These are phyloP conservation scores for Onychomys arenicola DNA, from an alignment of 2,797 vertebrate genomes.

Conservation along the genomic window DNA sequence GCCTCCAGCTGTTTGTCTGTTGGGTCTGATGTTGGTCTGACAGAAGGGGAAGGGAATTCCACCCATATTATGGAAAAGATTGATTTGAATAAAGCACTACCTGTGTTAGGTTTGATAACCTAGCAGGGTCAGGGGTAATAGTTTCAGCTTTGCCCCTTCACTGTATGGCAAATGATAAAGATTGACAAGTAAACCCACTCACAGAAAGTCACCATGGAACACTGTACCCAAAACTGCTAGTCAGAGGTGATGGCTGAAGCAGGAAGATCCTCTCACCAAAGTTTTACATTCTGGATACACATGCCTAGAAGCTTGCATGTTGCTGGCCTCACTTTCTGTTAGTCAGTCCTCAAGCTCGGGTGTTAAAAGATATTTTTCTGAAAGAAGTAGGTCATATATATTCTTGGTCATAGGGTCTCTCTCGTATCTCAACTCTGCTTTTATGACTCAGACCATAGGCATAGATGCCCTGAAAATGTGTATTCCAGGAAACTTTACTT, in stretches of 20 bases:
- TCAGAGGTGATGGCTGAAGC: not conserved
- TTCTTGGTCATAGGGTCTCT: not conserved
- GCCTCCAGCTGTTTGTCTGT: constrained; percentile 54
- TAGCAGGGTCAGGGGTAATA: constrained; percentile 7
- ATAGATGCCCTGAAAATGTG: not conserved
- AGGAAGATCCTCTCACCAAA: not conserved
- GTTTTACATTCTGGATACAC: not conserved
- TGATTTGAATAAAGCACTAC: constrained; percentile 55
- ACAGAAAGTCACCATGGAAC: not conserved
- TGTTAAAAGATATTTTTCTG: not conserved
- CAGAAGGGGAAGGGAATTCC: constrained; percentile 60
- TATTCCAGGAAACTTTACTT: not conserved
- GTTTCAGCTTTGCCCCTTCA: constrained; percentile 5
- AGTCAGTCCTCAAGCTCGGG: not conserved
- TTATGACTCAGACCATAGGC: not conserved
- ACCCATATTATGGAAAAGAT: constrained; percentile 44
- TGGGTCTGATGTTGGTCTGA: constrained; percentile 54
- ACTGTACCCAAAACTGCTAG: not conserved
- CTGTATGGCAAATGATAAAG: not conserved
- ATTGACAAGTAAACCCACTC: not conserved
- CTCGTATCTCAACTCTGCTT: not conserved
- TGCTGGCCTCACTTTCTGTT: not conserved
- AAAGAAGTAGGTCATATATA: not conserved
- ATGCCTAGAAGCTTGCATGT: not conserved
- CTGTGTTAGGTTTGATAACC: not conserved